Conservation (phyloP, 2,797 vertebrate species). For the Oophaga sylvatica region DNA sequence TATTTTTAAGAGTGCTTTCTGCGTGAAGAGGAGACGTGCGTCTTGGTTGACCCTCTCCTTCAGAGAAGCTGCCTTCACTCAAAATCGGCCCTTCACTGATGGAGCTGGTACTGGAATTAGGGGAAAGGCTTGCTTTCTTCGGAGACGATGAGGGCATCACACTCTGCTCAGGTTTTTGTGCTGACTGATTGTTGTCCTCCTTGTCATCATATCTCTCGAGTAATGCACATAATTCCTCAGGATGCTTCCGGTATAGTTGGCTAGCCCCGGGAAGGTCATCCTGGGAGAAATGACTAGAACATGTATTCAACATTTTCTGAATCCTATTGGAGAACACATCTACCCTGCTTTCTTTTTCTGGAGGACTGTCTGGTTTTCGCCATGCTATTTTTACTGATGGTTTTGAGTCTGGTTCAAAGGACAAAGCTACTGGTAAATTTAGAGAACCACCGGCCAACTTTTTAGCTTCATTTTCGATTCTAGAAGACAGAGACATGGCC, state of each 20-base stretch:
- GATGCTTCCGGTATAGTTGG: slow-evolving; percentile 78
- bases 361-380: slow-evolving; percentile 76
- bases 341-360: slow-evolving; percentile 75
- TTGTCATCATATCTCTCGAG: slow-evolving; percentile 40
- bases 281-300: slow-evolving; percentile 77
- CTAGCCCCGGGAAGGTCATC: slow-evolving; percentile 83
- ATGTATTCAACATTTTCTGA: slow-evolving; percentile 79
- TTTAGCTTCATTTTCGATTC: slow-evolving; percentile 90
- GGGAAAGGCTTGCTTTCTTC: slow-evolving; percentile 64
- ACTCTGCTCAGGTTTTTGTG: not conserved
- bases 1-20: slow-evolving; percentile 71
- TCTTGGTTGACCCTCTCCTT: slow-evolving; percentile 73
- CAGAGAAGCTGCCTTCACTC: slow-evolving; percentile 86
- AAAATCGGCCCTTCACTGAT: slow-evolving; percentile 90
- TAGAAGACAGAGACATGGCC: slow-evolving; percentile 89
- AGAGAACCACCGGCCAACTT: slow-evolving; percentile 84
- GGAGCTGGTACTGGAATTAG: slow-evolving; percentile 82
- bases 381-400: slow-evolving; percentile 69
- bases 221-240: slow-evolving; percentile 70
- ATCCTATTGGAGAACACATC: slow-evolving; percentile 75
- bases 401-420: slow-evolving; percentile 70
- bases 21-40: slow-evolving; percentile 65
- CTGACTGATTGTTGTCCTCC: slow-evolving; percentile 64
- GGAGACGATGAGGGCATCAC: slow-evolving; percentile 63
- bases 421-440: slow-evolving; percentile 76